Conservation (phyloP, 2,888 invertebrate species). For the Aspidiotus destructor region DNA sequence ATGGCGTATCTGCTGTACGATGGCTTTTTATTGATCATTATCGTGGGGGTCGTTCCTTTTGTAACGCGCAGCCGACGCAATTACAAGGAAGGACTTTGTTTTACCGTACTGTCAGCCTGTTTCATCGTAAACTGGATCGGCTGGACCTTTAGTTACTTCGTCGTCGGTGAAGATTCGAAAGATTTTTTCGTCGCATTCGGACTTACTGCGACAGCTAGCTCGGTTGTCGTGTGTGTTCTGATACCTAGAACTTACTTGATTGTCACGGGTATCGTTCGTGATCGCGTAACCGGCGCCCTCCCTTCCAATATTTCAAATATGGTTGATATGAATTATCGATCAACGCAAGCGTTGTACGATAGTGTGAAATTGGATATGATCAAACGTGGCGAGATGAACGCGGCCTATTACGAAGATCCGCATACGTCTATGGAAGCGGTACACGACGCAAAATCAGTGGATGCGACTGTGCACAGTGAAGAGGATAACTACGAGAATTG, state of each 20-base stretch:
- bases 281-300: slow-evolving; percentile 44
- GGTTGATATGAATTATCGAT: slow-evolving; percentile 42
- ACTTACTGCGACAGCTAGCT: slow-evolving; percentile 53
- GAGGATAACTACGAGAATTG: slow-evolving; percentile 24
- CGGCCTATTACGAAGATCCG: slow-evolving; percentile 28
- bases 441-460: background rate
- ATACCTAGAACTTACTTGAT: slow-evolving; percentile 61
- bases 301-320: slow-evolving; percentile 39
- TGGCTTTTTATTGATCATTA: slow-evolving; percentile 49
- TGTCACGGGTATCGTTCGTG: slow-evolving; percentile 53
- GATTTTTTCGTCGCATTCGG: slow-evolving; percentile 55
- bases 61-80: slow-evolving; percentile 56
- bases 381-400: slow-evolving; percentile 33
- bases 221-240: slow-evolving; percentile 54
- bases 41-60: slow-evolving; percentile 52
- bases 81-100: slow-evolving; percentile 53
- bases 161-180: slow-evolving; percentile 37
- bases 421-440: slow-evolving; percentile 3
- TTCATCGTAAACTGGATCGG: slow-evolving; percentile 51
- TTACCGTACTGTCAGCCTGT: slow-evolving; percentile 47
- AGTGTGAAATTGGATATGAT: slow-evolving; percentile 36
- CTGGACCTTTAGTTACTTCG: slow-evolving; percentile 50
- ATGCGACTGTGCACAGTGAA: background rate
- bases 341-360: slow-evolving; percentile 40
- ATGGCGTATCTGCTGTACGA: slow-evolving; percentile 52